Evolutionary conservation across 1,140 invertebrate genomes (phyloP).

Genomic region (Drosophila teissieri): DNA sequence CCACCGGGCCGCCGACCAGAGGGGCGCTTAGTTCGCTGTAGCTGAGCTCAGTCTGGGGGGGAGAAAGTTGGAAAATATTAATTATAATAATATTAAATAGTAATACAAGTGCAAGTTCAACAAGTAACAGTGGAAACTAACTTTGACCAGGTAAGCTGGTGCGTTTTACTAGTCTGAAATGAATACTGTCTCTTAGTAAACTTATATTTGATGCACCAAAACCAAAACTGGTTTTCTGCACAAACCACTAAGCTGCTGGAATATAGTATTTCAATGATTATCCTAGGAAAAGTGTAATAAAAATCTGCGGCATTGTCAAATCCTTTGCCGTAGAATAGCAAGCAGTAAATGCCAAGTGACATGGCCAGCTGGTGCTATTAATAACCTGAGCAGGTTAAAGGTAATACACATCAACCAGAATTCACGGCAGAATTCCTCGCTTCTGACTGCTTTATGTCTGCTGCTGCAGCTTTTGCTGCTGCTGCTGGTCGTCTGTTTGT

Average conservation of each 20-base stretch:
- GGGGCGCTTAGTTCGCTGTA: constrained; percentile 86
- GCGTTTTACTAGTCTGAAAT: too few species aligned
- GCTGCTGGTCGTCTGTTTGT: constrained; percentile 28
- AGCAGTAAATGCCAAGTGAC: background rate
- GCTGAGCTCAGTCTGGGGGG: constrained; percentile 85
- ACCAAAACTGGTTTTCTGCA: too few species aligned
- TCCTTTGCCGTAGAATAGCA: background rate
- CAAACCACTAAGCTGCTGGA: too few species aligned
- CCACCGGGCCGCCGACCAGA: constrained; percentile 57
- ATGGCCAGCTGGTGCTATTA: background rate
- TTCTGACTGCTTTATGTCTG: constrained; percentile 30
- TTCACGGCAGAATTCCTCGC: constrained; percentile 1
- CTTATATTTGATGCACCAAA: too few species aligned
- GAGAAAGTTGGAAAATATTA: background rate
- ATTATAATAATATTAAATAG: too few species aligned
- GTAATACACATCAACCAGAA: constrained; percentile 13
- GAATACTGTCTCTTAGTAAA: background rate
- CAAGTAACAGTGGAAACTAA: too few species aligned
- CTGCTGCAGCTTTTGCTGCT: background rate
- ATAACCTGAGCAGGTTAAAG: constrained; percentile 8
- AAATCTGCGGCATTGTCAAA: background rate
- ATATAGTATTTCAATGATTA: too few species aligned
- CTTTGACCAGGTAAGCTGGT: too few species aligned
- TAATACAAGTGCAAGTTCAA: too few species aligned
- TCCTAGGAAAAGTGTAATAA: too few species aligned